phyloP scores from a whole-genome alignment of 92 coral and sea anemone species.

The Heliopora coerulea region DNA sequence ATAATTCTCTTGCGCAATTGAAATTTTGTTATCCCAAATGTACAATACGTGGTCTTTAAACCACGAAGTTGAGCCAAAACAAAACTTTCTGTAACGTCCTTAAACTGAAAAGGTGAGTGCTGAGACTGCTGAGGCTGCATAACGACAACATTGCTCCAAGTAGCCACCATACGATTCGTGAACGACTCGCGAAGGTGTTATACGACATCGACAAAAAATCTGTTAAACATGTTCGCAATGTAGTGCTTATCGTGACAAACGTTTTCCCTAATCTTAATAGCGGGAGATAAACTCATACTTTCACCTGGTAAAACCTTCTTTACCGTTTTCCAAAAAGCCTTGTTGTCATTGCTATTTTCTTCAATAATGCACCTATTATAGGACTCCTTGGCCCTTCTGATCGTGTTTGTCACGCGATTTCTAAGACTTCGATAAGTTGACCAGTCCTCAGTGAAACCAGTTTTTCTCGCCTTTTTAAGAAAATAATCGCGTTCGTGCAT shows the following conservation, averaged over 20 bases:
- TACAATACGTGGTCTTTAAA: conserved; percentile 39
- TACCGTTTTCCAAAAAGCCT: conserved; percentile 52
- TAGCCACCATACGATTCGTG: no score
- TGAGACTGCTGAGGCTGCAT: no score
- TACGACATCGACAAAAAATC: conserved; percentile 28
- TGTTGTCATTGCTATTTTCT: conserved; percentile 9
- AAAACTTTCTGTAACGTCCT: conserved; percentile 38
- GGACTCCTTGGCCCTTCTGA: conserved; percentile 29
- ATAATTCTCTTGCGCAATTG: no score
- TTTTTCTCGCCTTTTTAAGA: conserved; percentile 41
- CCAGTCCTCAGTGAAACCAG: conserved; percentile 43
- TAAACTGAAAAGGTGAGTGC: no score
- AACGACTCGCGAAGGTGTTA: conserved; percentile 30
- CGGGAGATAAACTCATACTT: conserved; percentile 33
- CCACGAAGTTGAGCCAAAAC: conserved; percentile 41
- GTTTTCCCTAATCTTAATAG: conserved; percentile 29
- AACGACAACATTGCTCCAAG: no score
- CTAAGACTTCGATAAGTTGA: conserved; percentile 38
- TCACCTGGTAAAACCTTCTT: conserved; percentile 38
- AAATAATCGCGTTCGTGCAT: conserved; percentile 48
- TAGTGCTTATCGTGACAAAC: conserved; percentile 34
- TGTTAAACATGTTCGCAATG: conserved; percentile 51
- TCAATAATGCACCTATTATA: conserved; percentile 41
- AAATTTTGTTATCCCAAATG: no score
- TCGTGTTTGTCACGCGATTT: conserved; percentile 34